Conservation (phyloP, 2,888 invertebrate genomes). For the Drosophila niveifrons region DNA sequence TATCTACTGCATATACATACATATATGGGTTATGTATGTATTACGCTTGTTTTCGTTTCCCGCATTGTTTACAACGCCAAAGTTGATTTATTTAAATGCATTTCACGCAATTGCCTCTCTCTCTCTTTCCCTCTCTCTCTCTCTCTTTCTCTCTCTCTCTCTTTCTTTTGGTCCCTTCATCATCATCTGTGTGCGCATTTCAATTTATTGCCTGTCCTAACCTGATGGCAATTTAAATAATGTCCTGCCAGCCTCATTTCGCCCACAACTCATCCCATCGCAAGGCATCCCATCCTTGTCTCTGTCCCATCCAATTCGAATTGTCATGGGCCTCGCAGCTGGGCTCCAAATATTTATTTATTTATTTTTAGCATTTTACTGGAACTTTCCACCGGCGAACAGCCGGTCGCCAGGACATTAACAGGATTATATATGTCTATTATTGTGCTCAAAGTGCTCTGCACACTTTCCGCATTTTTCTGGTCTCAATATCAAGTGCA, state of each 20-base stretch:
- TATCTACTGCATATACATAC: too few relatives aligned
- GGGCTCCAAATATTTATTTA: constrained; percentile 39
- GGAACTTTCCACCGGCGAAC: constrained; percentile 24
- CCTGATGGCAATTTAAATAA: constrained; percentile 73
- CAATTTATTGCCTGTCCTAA: constrained; percentile 72
- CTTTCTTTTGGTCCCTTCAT: constrained; percentile 2
- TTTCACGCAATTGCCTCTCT: constrained; percentile 32
- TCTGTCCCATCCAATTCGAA: constrained; percentile 17
- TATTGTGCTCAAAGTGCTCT: neutral
- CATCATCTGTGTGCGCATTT: constrained; percentile 43
- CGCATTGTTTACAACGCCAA: constrained; percentile 47
- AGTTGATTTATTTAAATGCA: constrained; percentile 64
- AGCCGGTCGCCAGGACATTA: constrained; percentile 7
- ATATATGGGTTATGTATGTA: too few relatives aligned
- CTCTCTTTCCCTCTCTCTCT: too few relatives aligned
- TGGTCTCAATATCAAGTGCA: neutral
- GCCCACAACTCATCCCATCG: neutral
- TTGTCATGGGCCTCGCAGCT: constrained; percentile 53
- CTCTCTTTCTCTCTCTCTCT: neutral
- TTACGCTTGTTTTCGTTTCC: constrained; percentile 11
- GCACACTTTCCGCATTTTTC: neutral
- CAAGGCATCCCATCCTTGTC: neutral
- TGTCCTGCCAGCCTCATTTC: constrained; percentile 48
- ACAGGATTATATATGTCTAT: constrained; percentile 6
- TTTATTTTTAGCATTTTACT: constrained; percentile 36